A percentile compares a stretch with the other conserved stretches of the same genome.
Evolutionary conservation across 2,888 invertebrate genomes (phyloP).

Genomic region (Carterocephalus palaemon): DNA sequence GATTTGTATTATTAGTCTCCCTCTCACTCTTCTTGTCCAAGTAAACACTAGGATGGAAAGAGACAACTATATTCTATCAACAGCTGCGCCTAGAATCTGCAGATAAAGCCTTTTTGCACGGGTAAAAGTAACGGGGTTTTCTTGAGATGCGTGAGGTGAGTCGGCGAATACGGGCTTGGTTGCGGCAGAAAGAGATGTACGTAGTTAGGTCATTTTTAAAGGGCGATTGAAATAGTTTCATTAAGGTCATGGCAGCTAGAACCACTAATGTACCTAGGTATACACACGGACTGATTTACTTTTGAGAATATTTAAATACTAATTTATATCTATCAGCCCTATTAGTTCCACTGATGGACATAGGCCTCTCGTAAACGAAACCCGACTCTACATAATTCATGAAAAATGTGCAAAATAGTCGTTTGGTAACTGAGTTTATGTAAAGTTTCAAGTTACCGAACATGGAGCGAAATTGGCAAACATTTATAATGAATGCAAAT

Average conservation of each 20-base stretch:
- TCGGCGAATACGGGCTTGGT: conserved; percentile 49
- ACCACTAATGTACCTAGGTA: conserved; percentile 24
- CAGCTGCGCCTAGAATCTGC: conserved; percentile 39
- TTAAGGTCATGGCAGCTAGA: conserved; percentile 41
- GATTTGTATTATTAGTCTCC: conserved; percentile 46
- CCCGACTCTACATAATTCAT: too few species aligned
- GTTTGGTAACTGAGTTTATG: too few species aligned
- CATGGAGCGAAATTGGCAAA: too few species aligned
- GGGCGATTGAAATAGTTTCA: conserved; percentile 42
- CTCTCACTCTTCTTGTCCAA: conserved; percentile 31
- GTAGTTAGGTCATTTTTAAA: conserved; percentile 58
- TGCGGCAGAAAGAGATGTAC: conserved; percentile 46
- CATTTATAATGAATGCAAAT: too few species aligned
- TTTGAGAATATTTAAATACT: neutral
- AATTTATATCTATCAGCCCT: neutral
- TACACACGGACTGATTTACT: conserved; percentile 13
- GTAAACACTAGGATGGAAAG: conserved; percentile 33
- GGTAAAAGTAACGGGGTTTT: conserved; percentile 78
- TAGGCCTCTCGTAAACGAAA: neutral
- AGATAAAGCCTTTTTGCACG: conserved; percentile 77
- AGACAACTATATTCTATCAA: conserved; percentile 35
- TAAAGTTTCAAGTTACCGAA: too few species aligned
- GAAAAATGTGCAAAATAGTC: too few species aligned
- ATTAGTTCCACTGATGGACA: neutral
- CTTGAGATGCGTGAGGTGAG: conserved; percentile 73